Percentiles rank a stretch among this genome's conserved stretches.
Evolutionary conservation across 2,888 invertebrate genomes (phyloP).

Genomic region (Altica lythri): DNA sequence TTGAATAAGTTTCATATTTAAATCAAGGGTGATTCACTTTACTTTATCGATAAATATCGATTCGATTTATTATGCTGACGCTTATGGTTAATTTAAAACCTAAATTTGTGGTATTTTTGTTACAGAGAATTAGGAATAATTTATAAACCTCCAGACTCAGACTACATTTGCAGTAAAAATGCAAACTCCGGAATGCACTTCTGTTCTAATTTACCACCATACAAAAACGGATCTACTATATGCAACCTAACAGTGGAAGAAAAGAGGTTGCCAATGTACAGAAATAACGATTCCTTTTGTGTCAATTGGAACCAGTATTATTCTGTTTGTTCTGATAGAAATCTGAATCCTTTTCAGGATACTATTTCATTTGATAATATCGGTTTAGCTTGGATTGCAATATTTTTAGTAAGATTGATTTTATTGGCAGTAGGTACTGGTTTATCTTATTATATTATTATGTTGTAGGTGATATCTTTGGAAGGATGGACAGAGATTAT

Average conservation of each 20-base stretch:
- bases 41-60: too few species aligned
- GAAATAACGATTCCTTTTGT: constrained; percentile 67
- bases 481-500: constrained; percentile 99
- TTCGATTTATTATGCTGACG: too few species aligned
- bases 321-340: constrained; percentile 89
- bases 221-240: constrained; percentile 70
- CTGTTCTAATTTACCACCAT: constrained; percentile 83
- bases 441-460: not conserved
- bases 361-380: constrained; percentile 99
- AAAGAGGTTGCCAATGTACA: constrained; percentile 45
- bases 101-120: too few species aligned
- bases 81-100: too few species aligned
- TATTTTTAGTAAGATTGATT: constrained; percentile 86
- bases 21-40: too few species aligned
- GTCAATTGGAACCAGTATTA: constrained; percentile 99
- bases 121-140: constrained; percentile 70
- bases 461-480: constrained; percentile 90
- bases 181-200: constrained; percentile 95
- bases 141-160: constrained; percentile 82
- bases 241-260: constrained; percentile 72
- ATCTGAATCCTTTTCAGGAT: constrained; percentile 97
- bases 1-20: too few species aligned
- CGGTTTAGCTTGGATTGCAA: constrained; percentile 99
- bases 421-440: not conserved
- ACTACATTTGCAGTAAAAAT: constrained; percentile 95